Conservation (phyloP, 1,140 invertebrate genomes). For the Oreohelix idahoensis region DNA sequence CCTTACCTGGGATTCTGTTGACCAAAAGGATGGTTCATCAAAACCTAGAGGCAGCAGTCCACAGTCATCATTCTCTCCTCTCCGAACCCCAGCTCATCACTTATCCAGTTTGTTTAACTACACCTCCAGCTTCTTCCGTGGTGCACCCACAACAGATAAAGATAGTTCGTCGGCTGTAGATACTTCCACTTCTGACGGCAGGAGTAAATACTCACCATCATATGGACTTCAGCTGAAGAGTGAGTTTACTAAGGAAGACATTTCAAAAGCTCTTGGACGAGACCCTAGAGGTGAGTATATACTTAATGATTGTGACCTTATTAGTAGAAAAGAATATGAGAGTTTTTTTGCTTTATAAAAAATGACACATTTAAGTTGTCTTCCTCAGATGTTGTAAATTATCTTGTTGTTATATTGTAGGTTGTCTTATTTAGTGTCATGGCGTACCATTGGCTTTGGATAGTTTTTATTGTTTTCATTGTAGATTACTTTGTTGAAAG, state of each 20-base stretch:
- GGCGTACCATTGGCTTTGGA: no score
- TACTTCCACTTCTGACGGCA: background rate
- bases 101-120: conserved; percentile 33
- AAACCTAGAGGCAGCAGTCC: background rate
- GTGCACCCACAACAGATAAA: background rate
- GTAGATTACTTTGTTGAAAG: no score
- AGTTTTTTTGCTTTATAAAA: no score
- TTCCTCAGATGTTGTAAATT: no score
- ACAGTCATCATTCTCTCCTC: conserved; percentile 26
- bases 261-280: conserved; percentile 11
- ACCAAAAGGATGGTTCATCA: background rate
- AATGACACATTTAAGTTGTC: no score
- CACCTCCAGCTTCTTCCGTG: conserved; percentile 25
- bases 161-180: background rate
- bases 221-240: background rate
- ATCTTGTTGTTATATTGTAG: no score
- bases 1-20: background rate
- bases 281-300: conserved; percentile 15
- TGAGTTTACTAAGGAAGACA: conserved; percentile 27
- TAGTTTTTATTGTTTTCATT: no score
- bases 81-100: conserved; percentile 41
- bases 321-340: no score
- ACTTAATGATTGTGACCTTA: no score
- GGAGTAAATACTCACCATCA: background rate
- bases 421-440: no score